A percentile compares a stretch with the other conserved stretches of the same genome.
These are phyloP conservation scores for Hemitrygon akajei DNA, from an alignment of 2,797 vertebrate genomes.

Conservation along the genomic window DNA sequence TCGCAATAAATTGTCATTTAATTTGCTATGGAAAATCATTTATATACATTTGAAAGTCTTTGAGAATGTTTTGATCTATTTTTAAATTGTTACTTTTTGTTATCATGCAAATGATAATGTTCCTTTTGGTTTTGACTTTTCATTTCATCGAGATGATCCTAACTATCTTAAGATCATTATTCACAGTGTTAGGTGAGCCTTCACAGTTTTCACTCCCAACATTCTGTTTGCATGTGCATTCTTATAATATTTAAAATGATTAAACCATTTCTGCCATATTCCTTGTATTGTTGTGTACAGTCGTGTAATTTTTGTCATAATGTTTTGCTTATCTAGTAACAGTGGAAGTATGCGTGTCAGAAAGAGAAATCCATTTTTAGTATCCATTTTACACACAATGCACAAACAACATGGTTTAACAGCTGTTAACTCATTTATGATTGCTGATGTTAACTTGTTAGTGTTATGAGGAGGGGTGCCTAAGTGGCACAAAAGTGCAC, in stretches of 20 bases:
- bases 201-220: neutral
- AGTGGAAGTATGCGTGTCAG: neutral
- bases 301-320: neutral
- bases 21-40: neutral
- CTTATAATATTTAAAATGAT: neutral
- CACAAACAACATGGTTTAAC: neutral
- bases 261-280: neutral
- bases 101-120: neutral
- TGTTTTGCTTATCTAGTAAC: neutral
- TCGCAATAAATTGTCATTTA: neutral
- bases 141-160: neutral
- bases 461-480: neutral
- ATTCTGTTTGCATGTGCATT: neutral
- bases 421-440: neutral
- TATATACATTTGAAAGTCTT: neutral
- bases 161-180: neutral
- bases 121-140: neutral
- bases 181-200: too few species aligned
- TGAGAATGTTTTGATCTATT: neutral
- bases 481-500: neutral
- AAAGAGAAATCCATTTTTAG: neutral
- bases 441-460: neutral
- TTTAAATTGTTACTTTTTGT: neutral
- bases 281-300: neutral
- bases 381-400: too few species aligned